Base-by-base conservation (phyloP, 2,888 invertebrate genomes). In the Drosophila merina region DNA sequence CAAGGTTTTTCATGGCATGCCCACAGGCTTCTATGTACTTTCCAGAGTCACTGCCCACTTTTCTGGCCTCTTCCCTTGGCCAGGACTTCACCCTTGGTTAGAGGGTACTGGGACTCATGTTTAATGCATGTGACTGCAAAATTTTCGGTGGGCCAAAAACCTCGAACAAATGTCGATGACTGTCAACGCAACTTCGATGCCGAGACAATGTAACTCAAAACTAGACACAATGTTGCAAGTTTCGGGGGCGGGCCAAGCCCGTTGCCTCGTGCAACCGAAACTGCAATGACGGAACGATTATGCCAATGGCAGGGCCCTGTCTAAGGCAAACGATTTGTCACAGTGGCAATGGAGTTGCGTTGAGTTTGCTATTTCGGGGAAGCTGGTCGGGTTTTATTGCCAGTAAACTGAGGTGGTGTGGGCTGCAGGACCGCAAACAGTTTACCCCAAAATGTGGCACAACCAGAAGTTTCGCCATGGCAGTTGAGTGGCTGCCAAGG, bases 251-350 rank as follows among this genome's bases (percentile, higher is more conserved):
- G 49, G 31, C 50, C 62, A 57, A 49, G 40, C 51, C 33, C 71
- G 58, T 54, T 55, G 47, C 66, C 57, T 70, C 63, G 70, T 77
- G 78, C 81, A 80, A 80, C 74, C 42, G 63, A 74, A 85, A 57
- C 75, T 71, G 84, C 88, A 88, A 83, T 83, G 86, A 88, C 84
- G 86, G 80, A 79, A 83, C 88, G 82, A 82, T 82, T 82, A 82
- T 82, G 88, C 88, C 84, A 77, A 85, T 76, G 84, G 75, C 77
- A 77, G 52, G 25, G 57, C 66, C 72, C 80, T 59, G 82, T 82
- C 88, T 86, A 82, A 82, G 77, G 81, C 87, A 84, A 84, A 84
- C 88, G 87, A 84, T 84, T 88, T 84, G 83, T 88, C 83, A 88
- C 88, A 80, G 68, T 68, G 77, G 36, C 86, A 70, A 45, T 64